Conservation (phyloP, 2,113 vertebrate species). For the Brienomyrus brachyistius region DNA sequence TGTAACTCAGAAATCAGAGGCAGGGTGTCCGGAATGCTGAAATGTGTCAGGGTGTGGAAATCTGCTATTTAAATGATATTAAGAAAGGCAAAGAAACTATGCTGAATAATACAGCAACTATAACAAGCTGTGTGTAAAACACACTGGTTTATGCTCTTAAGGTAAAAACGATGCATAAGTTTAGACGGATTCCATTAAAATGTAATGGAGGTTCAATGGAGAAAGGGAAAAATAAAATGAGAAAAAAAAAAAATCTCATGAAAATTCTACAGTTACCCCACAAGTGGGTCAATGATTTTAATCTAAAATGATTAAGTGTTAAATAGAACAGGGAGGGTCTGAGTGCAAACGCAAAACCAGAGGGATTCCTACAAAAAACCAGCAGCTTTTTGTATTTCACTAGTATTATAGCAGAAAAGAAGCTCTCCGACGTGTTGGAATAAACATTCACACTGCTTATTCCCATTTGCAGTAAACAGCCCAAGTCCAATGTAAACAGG, state of each 20-base stretch:
- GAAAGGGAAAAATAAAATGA: neutral
- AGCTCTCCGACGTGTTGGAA: neutral
- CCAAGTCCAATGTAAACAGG: neutral
- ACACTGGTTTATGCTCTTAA: neutral
- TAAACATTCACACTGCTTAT: neutral
- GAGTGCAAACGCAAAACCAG: neutral
- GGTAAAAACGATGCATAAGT: neutral
- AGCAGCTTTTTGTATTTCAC: constrained; percentile 14
- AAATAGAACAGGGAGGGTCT: neutral
- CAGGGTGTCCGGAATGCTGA: neutral
- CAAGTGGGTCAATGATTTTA: neutral
- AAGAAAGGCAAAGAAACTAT: neutral
- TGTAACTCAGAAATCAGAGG: neutral
- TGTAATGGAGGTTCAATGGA: neutral
- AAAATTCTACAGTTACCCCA: constrained; percentile 14
- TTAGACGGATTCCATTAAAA: neutral
- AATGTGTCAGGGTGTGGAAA: neutral
- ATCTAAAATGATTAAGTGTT: neutral
- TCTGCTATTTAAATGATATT: neutral
- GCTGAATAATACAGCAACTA: neutral
- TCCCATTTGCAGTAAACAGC: neutral
- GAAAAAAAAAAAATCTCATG: neutral
- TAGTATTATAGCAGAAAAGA: neutral
- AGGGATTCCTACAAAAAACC: constrained; percentile 12
- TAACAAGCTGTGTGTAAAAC: neutral